Base-by-base conservation (phyloP, 2,797 vertebrate species). In the Alauda arvensis region DNA sequence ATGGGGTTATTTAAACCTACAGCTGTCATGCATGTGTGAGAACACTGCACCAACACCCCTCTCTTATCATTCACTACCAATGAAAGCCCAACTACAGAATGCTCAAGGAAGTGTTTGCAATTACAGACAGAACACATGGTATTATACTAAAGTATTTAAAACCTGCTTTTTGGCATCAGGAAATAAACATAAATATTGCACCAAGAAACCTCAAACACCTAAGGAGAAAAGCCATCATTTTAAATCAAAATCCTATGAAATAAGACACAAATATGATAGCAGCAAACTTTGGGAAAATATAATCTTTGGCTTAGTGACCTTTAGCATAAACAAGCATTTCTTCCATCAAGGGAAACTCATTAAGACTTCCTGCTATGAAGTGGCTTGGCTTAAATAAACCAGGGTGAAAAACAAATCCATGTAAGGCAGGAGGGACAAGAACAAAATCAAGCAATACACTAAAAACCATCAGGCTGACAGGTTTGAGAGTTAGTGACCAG, bases 341-440 rank as follows among this genome's bases (percentile, higher is more conserved):
- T 26, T 67, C 59, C n/a, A 55, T 5, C 4, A 15, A 12, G 6
- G 14, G 42, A 89, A 93, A 77, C 6, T 28, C 51, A 12, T 43
- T 70, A 72, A 78, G 49, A 43, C 28, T 89, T 89, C 91, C 83
- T 90, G 61, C 51, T 81, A 89, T 11, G 51, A 89, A 78, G 13
- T 31, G 31, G 14, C 28, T 85, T 67, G 19, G 33, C 43, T 74
- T 77, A 74, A 81, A 87, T 18, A 90, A 94, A 83, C 55, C 8
- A 70, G 3, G 3, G 10, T 48, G 26, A 53, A 81, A 92, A 91
- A 87, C 16, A 59, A 49, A 63, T 1, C 16, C 4, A 1, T 29
- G 14, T 8, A 39, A 63, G 48, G 53, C 33, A 74, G 18, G 11
- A 89, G 8, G 18, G 15, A 53, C 13, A 59, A 37, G 28, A 72